Percentiles rank a stretch among this genome's conserved stretches.
Evolutionary conservation across 2,797 vertebrate genomes (phyloP).

Genomic region (Salarias fasciatus): DNA sequence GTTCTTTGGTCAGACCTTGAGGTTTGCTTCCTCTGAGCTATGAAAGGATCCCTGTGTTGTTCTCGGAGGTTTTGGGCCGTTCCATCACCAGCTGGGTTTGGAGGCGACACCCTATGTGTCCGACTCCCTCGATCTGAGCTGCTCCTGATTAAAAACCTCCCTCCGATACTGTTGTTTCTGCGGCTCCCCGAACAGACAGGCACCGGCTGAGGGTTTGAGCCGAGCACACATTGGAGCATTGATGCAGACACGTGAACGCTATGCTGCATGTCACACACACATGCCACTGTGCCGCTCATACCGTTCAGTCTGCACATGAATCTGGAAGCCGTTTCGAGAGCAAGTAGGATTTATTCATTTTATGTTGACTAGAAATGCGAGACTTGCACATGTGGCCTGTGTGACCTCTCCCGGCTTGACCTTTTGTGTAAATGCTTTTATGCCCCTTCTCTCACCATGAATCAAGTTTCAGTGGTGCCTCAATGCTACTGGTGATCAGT

Average conservation of each 20-base stretch:
- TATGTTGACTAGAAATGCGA: slow-evolving; percentile 28
- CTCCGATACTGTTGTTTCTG: slow-evolving; percentile 50
- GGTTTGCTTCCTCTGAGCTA: slow-evolving; percentile 57
- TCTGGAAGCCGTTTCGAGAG: slow-evolving; percentile 38
- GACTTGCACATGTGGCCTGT: slow-evolving; percentile 26
- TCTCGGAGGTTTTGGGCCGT: slow-evolving; percentile 54
- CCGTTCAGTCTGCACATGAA: slow-evolving; percentile 26
- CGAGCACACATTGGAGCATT: slow-evolving; percentile 25
- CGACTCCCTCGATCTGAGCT: slow-evolving; percentile 41
- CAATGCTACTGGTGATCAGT: too few relatives aligned
- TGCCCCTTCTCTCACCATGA: too few relatives aligned
- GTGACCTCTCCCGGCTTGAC: slow-evolving; percentile 19
- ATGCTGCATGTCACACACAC: slow-evolving; percentile 30
- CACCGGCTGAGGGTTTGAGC: slow-evolving; percentile 17
- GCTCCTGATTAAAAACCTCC: slow-evolving; percentile 57
- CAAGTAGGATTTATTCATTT: slow-evolving; percentile 17
- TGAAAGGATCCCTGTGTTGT: slow-evolving; percentile 76
- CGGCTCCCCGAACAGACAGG: slow-evolving; percentile 28
- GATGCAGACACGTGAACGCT: slow-evolving; percentile 27
- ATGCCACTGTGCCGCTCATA: background rate
- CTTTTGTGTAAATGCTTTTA: slow-evolving; percentile 28
- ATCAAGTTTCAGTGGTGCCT: too few relatives aligned
- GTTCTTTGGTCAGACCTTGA: slow-evolving; percentile 59
- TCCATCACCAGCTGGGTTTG: slow-evolving; percentile 67
- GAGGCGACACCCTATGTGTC: slow-evolving; percentile 49